Base-by-base conservation (phyloP, 2,113 vertebrate species). In the Cariama cristata region DNA sequence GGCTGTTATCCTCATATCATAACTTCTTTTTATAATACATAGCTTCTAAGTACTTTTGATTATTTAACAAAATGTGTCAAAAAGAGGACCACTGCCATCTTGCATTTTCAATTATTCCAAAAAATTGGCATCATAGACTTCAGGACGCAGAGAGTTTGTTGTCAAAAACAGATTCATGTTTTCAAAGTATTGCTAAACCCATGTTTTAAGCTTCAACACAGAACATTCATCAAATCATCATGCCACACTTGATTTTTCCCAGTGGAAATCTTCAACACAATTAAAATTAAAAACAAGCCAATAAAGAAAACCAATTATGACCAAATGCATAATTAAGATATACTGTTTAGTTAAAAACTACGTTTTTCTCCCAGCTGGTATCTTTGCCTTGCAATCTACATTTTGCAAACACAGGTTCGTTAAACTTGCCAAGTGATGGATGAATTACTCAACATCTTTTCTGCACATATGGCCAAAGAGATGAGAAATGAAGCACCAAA, bases 381-480 rank as follows among this genome's bases (percentile, higher is more conserved):
- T 15, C 26, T 95, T 86, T 80, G 75, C 32, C 52, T 56, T 63
- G 11, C 66, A 52, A 80, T 85, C n/a, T 86, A 42, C 66, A 59
- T 93, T 91, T 89, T 89, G 9, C 52, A 97, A 92, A 77, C 50
- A 93, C 20, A 88, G 12, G 8, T 50, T 85, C 28, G 2, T 64
- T 83, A 95, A 93, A 53, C 4, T 92, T 97, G 62, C 30, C 67
- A 93, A 95, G 27, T 56, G 79, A 92, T 28, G 63, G 59, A 79
- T 75, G 33, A 47, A 86, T 93, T 92, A 86, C n/a, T 97, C 62
- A 84, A 76, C 62, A 89, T 52, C 24, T 90, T 95, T 81, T 72
- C 22, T 0, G 3, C 45, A 19, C 52, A 79, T 95, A 90, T 74
- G 86, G 40, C 7, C 26, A 94, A 89, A 64, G 45, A 90, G 44